Evolutionary conservation across 2,888 invertebrate species (phyloP).

Genomic region (Drosophila bunnanda): DNA sequence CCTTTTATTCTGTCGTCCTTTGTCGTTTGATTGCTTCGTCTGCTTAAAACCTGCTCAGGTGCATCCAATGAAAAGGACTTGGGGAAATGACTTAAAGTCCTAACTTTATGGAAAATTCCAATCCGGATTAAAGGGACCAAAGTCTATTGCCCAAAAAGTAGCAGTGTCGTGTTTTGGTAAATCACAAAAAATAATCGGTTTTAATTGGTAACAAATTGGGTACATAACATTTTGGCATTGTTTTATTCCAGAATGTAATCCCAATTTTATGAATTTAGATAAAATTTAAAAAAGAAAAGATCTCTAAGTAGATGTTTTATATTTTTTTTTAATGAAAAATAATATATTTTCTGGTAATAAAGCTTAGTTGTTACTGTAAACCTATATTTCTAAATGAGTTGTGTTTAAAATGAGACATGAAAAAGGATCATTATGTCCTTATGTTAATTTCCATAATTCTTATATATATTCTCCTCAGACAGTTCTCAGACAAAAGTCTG

Average conservation of each 20-base stretch:
- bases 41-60: constrained; percentile 29
- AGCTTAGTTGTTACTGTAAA: neutral
- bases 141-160: constrained; percentile 11
- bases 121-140: constrained; percentile 3
- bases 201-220: neutral
- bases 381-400: neutral
- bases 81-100: constrained; percentile 21
- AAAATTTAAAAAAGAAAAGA: neutral
- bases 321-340: no score
- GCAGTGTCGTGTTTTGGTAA: neutral
- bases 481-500: neutral
- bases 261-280: neutral
- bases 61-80: constrained; percentile 30
- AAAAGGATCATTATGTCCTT: no score
- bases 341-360: neutral
- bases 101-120: constrained; percentile 25
- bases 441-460: neutral
- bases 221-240: no score
- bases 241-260: neutral
- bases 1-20: constrained; percentile 25
- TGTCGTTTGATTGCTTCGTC: constrained; percentile 30
- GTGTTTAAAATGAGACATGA: no score
- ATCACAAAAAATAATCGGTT: neutral
- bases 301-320: no score
- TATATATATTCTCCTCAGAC: neutral